Evolutionary conservation across 2,888 invertebrate genomes (phyloP), one percentile per base, ranked within the genome.

Genomic region (Boloria euphrosyne): DNA sequence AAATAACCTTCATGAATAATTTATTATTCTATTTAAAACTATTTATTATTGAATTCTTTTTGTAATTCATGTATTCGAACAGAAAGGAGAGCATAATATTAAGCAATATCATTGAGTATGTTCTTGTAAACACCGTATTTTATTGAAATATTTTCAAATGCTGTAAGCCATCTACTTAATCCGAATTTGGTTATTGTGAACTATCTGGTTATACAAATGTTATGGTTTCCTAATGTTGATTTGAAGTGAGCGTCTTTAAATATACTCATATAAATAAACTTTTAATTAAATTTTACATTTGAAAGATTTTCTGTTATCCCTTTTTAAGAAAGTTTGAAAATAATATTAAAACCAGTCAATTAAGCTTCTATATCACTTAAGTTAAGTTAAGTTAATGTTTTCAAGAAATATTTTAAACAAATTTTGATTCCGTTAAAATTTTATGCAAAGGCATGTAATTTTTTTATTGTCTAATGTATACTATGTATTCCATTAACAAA

Each of bases 191-290:
- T 44, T 27, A 31, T 14, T 46, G 4, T 17, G 14, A 47, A 31
- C 50, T 17, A 59, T 52, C 47, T 38, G 22, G 27, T 54, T 54
- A 65, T 65, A 60, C 14, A 60, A 65, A 60, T 60, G 46, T 53
- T 65, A 65, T 54, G n/a, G 16, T 60, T 65, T 54, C 49, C 54
- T 60, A 18, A 18, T 60, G n/a, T 60, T 4, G 38, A 16, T 16
- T 63, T 49, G 18, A 38, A 43, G 27, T 53, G 53, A 54, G 16
- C 60, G 43, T 54, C 54, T 54, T 43, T 43, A 43, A n/a, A 27
- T 54, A 50, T 44, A n/a, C 13, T n/a, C 47, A 49, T 49, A 16
- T 49, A 38, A 31, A 31, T 22, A 22, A 27, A 46, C 27, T 46
- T 22, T 55, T 13, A n/a, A 55, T 6, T 4, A n/a, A 44, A 13